Base-by-base conservation (phyloP, 2,797 vertebrate species). In the Darevskia mixta region DNA sequence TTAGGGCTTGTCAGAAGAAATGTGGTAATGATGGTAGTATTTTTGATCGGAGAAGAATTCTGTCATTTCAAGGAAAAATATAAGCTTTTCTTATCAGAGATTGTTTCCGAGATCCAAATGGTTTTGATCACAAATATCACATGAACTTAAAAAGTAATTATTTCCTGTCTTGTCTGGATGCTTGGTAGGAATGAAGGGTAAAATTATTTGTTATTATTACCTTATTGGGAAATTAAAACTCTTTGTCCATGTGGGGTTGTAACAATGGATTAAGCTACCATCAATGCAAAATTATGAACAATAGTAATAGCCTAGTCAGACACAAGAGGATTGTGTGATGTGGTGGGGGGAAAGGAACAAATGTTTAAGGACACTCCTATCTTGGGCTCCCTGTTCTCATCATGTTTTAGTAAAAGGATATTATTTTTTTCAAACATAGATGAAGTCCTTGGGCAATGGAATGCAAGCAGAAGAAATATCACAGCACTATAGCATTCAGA, bases 51-150 rank as follows among this genome's bases (percentile, higher is more conserved):
- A 43, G 29, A 73, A 79, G 35, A 43, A 11, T n/a, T 23, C 23
- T 77, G 41, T 66, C 66, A 8, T 38, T 2, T 82, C 55, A 83
- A 55, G 35, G 80, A 82, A 66, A 88, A 49, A 43, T 29, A 32
- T 45, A 83, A 35, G 43, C 29, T 18, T 27, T 4, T 8, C 64
- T 77, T 35, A 7, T 29, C 61, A 72, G 49, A 69, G 15, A 18
- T 0, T 13, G 8, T n/a, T 1, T 0, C 0, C 0, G 1, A 66
- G 67, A 75, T 2, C 25, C 1, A 0, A 13, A 29, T 79, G 82
- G 35, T 38, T 88, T 88, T 76, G 64, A 80, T 79, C 79, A 71
- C 77, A 79, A 58, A n/a, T 80, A 29, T 20, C 43, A 11, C 61
- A 49, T 67, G 75, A 78, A 78, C 64, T 86, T 86, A 69, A 69